phyloP scores from a whole-genome alignment of 2,797 vertebrate species.

The Mormyrops boulengeri region DNA sequence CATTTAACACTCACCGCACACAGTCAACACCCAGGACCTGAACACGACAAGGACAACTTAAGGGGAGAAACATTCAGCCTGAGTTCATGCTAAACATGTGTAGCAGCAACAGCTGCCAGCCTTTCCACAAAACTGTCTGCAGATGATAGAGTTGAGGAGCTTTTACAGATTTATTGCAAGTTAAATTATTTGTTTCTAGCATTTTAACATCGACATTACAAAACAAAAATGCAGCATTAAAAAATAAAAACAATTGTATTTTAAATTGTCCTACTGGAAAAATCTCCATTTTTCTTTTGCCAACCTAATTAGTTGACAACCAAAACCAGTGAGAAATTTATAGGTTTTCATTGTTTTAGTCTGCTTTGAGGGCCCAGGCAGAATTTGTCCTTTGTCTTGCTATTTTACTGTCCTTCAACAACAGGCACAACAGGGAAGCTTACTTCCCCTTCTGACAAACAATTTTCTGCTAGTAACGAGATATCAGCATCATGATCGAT shows the following conservation, averaged over 20 bases:
- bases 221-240: background rate
- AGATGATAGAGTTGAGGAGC: background rate
- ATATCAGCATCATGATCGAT: slow-evolving; percentile 8
- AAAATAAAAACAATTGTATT: background rate
- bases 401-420: background rate
- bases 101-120: background rate
- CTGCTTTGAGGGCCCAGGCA: background rate
- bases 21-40: background rate
- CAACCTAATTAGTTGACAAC: background rate
- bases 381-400: background rate
- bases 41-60: background rate
- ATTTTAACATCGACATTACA: background rate
- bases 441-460: slow-evolving; percentile 15
- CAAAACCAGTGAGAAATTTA: background rate
- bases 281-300: background rate
- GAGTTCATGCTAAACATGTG: background rate
- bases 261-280: background rate
- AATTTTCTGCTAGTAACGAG: slow-evolving; percentile 23
- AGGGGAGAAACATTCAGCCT: background rate
- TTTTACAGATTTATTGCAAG: background rate
- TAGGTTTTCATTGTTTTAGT: background rate
- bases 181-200: background rate
- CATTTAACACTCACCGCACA: background rate
- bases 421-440: slow-evolving; percentile 5
- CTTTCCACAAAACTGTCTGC: background rate